Percentiles rank a stretch among this genome's conserved stretches.
Conservation (phyloP, 2,797 vertebrate species). For the Vipera latastei region DNA sequence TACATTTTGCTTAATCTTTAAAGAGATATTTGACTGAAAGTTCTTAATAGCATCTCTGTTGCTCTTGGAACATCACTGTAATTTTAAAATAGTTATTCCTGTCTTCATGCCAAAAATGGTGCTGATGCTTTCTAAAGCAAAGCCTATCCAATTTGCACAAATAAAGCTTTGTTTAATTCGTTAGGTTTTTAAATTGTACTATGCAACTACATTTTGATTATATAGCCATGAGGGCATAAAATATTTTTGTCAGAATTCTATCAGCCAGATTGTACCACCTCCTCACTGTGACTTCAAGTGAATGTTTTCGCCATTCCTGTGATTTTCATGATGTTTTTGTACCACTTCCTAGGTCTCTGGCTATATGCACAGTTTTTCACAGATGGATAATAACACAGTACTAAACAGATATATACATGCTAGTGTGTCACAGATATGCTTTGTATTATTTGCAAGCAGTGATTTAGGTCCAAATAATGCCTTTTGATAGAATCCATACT, state of each 20-base stretch:
- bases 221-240: constrained; percentile 50
- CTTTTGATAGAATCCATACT: background rate
- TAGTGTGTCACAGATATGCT: background rate
- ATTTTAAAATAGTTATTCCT: constrained; percentile 13
- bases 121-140: background rate
- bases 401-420: background rate
- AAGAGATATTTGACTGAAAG: constrained; percentile 6
- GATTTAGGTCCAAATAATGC: background rate
- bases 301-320: constrained; percentile 42
- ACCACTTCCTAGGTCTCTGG: constrained; percentile 25
- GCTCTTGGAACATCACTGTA: constrained; percentile 36
- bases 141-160: constrained; percentile 38
- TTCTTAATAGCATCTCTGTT: constrained; percentile 18
- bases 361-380: background rate
- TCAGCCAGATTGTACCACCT: constrained; percentile 36
- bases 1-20: background rate
- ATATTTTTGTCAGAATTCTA: constrained; percentile 49
- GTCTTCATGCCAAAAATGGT: constrained; percentile 16
- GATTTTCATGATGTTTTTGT: constrained; percentile 10
- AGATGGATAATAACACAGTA: background rate
- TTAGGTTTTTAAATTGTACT: constrained; percentile 38
- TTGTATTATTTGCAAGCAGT: background rate
- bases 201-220: constrained; percentile 27
- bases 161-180: constrained; percentile 50
- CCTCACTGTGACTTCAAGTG: constrained; percentile 40